These are phyloP conservation scores for Epistrophella euchroma DNA, from an alignment of 2,888 invertebrate species.

Conservation along the genomic window DNA sequence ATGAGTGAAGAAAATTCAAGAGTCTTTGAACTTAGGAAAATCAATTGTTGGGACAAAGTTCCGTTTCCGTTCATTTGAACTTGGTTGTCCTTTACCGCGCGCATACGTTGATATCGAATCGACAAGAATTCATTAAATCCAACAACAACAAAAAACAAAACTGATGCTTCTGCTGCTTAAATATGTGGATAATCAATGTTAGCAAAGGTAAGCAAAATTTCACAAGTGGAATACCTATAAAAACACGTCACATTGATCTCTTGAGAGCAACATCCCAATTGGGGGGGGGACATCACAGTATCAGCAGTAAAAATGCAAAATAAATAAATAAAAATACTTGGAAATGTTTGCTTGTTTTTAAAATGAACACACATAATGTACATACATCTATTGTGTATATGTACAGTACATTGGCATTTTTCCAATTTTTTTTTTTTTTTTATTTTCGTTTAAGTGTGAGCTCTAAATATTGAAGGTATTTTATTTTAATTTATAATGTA, in stretches of 20 bases:
- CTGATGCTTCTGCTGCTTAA: conserved; percentile 27
- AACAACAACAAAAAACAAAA: conserved; percentile 5
- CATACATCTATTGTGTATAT: background rate
- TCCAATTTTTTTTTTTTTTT: conserved; percentile 39
- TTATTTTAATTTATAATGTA: conserved; percentile 55
- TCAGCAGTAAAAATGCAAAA: conserved; percentile 3
- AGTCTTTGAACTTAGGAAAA: conserved; percentile 39
- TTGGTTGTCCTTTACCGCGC: conserved; percentile 46
- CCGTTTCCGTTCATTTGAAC: conserved; percentile 46
- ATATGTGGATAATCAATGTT: conserved; percentile 64
- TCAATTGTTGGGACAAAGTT: conserved; percentile 40
- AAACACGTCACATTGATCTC: conserved; percentile 37
- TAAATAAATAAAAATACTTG: conserved; percentile 32
- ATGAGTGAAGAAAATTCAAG: conserved; percentile 64
- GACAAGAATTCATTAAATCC: conserved; percentile 30
- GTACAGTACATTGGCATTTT: conserved; percentile 34
- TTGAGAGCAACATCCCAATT: conserved; percentile 35
- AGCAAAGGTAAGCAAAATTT: conserved; percentile 62
- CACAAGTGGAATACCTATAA: conserved; percentile 13
- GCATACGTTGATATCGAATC: conserved; percentile 20
- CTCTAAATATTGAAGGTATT: conserved; percentile 37
- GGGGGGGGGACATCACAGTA: background rate
- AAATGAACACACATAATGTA: background rate
- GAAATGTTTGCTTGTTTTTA: conserved; percentile 54
- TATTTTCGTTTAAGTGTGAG: conserved; percentile 37